Conservation (phyloP, 2,113 vertebrate species). For the Lasiurus cinereus region DNA sequence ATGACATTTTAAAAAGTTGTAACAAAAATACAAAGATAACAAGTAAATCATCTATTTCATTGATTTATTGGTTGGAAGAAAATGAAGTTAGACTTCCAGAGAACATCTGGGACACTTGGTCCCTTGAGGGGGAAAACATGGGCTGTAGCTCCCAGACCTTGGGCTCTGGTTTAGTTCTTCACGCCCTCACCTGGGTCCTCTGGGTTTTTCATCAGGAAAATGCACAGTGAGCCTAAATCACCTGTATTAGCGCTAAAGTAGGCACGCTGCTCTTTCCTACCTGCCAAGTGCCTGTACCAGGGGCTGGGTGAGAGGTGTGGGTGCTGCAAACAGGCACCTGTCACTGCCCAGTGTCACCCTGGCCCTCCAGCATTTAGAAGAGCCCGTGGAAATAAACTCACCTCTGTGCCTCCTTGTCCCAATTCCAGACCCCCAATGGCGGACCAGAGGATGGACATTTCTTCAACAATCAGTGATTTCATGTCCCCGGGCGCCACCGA, state of each 20-base stretch:
- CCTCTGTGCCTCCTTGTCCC: not conserved
- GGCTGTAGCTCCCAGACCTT: not conserved
- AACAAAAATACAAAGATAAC: constrained; percentile 6
- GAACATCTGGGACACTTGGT: not conserved
- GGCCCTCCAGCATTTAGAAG: not conserved
- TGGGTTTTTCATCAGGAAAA: not conserved
- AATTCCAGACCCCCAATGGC: constrained; percentile 95
- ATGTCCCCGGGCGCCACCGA: constrained; percentile 97
- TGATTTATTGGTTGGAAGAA: not conserved
- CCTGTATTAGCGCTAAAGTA: not conserved
- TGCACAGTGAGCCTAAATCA: not conserved
- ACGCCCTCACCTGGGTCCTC: not conserved
- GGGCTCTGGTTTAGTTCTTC: not conserved
- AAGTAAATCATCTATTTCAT: not conserved
- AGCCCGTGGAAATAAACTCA: not conserved
- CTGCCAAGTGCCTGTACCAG: not conserved
- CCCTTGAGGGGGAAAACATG: not conserved
- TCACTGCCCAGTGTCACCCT: not conserved
- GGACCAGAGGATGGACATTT: constrained; percentile 99
- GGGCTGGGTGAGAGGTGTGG: not conserved
- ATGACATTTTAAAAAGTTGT: not conserved
- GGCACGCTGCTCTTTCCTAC: not conserved
- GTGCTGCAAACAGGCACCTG: too few species aligned
- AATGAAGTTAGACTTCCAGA: not conserved
- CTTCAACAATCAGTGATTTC: constrained; percentile 99